These are phyloP conservation scores for Lepidonotus clava DNA, from an alignment of 2,888 invertebrate genomes.

Conservation along the genomic window DNA sequence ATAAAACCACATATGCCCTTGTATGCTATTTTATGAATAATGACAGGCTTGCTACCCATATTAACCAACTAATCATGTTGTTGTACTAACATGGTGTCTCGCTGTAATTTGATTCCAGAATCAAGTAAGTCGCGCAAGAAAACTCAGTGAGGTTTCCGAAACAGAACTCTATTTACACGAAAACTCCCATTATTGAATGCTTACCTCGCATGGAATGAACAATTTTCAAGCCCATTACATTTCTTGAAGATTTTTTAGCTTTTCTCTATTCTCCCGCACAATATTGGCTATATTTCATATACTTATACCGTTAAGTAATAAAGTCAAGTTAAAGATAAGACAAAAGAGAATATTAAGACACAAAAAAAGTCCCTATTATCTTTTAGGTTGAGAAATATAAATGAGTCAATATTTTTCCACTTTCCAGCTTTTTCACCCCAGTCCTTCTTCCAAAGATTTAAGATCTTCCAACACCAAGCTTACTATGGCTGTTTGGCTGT, in stretches of 20 bases:
- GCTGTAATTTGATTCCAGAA: not conserved
- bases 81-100: not conserved
- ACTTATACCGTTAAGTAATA: not conserved
- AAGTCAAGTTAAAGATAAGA: not conserved
- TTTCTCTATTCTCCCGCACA: not conserved
- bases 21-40: not conserved
- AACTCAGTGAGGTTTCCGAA: not conserved
- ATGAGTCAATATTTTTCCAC: no score
- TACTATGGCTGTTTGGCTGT: no score
- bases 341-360: no score
- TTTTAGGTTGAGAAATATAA: no score
- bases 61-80: no score
- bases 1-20: no score
- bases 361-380: no score
- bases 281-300: not conserved
- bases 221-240: not conserved
- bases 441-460: no score
- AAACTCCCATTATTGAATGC: not conserved
- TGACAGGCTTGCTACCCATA: not conserved
- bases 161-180: not conserved
- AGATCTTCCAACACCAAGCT: no score
- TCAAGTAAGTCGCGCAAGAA: slow-evolving; percentile 7
- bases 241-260: not conserved
- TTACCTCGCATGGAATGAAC: not conserved
- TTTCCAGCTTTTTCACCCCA: no score